Evolutionary conservation across 2,888 invertebrate genomes (phyloP).

Genomic region (Dryadula phaetusa): DNA sequence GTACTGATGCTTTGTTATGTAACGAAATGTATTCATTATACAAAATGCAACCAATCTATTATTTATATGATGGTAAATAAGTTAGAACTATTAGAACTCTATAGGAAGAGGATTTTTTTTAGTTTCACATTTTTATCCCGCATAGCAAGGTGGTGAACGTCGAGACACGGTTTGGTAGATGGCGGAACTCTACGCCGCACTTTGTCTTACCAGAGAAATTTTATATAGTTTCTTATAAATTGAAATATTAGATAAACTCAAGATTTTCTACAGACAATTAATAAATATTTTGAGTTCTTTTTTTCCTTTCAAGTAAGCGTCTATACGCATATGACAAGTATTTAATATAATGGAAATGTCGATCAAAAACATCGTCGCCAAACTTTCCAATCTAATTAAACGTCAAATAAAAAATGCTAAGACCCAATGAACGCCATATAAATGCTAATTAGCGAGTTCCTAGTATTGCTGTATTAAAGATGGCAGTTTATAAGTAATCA

Average conservation of each 20-base stretch:
- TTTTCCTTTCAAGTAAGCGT: too few species aligned
- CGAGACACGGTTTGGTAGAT: too few species aligned
- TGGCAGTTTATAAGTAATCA: constrained; percentile 13
- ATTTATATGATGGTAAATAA: not conserved
- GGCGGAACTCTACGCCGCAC: too few species aligned
- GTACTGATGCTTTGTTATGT: constrained; percentile 20
- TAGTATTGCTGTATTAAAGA: constrained; percentile 16
- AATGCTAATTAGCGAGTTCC: constrained; percentile 15
- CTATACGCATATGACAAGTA: too few species aligned
- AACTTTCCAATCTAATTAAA: constrained; percentile 20
- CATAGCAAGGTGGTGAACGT: too few species aligned
- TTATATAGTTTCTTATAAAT: too few species aligned
- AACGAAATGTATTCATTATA: constrained; percentile 17
- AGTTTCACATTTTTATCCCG: too few species aligned
- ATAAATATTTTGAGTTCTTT: too few species aligned
- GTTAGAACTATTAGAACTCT: not conserved
- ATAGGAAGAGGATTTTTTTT: too few species aligned
- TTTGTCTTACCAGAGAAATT: too few species aligned
- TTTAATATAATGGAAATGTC: not conserved
- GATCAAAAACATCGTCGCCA: not conserved
- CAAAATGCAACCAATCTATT: not conserved
- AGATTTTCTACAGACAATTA: too few species aligned
- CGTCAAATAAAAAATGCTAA: constrained; percentile 5
- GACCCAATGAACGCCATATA: not conserved
- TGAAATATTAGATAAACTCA: too few species aligned